Evolutionary conservation across 2,888 invertebrate genomes (phyloP), one percentile per base, ranked within the genome.

Genomic region (Lasioglossum morio): DNA sequence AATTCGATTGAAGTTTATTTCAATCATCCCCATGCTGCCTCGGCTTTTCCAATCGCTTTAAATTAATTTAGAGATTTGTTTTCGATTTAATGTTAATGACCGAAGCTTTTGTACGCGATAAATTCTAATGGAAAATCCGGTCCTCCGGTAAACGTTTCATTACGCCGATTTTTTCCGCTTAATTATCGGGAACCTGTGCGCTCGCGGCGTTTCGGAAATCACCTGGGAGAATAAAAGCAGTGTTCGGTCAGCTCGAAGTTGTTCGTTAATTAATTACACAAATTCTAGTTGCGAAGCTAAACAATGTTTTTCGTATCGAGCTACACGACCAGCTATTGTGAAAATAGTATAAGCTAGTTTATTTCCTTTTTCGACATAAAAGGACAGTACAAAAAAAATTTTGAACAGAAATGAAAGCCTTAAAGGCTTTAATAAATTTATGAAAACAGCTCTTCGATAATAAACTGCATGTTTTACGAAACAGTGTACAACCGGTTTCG

Each of bases 61-160:
- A 69, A 75, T 75, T 74, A 81, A 81, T 69, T 75, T 69, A 34
- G 66, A 53, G 48, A 40, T 75, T 53, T 63, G 66, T 69, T 60
- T 48, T 19, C 46, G n/a, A 34, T 66, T 66, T 30, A 60, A 46
- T 76, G 76, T 60, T 40, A 76, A 66, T 46, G 19, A 10, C 23
- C 19, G 37, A 2, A 7, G 66, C 30, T 37, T 37, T 48, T 37
- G 19, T 48, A n/a, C 34, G 12, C 48, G 66, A 16, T 69, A 16
- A 37, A 48, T 69, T 77, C 34, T 69, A 37, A 69, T 34, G 66
- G 66, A 66, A 8, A 30, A 19, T 19, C 63, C 53, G 19, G 16
- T 63, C 30, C 63, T 7, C 16, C 63, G 10, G 16, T 27, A 30
- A 63, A n/a, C 46, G 34, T 27, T 76, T 23, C 43, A 16, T 40